These are phyloP conservation scores for Okamejei kenojei DNA, from an alignment of 2,797 vertebrate genomes.

Conservation along the genomic window DNA sequence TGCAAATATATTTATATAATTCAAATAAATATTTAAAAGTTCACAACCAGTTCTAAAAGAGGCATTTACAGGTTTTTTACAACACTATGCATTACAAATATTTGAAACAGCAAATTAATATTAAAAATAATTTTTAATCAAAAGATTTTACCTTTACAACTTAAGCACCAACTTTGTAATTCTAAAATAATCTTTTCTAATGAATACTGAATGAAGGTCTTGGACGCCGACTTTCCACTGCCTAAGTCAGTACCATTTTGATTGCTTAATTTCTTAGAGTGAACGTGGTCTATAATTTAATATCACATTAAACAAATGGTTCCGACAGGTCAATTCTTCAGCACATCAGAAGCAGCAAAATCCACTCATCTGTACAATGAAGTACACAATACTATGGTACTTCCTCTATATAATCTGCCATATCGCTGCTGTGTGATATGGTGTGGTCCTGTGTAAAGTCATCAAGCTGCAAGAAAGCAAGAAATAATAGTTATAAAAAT, in stretches of 20 bases:
- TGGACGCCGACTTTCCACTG: not conserved
- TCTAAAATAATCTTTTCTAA: not conserved
- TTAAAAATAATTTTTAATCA: constrained; percentile 34
- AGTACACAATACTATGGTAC: constrained; percentile 58
- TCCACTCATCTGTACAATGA: constrained; percentile 3
- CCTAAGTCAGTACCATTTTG: not conserved
- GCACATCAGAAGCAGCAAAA: constrained; percentile 1
- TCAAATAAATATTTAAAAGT: not conserved
- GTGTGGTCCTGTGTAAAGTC: constrained; percentile 79
- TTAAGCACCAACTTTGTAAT: not conserved
- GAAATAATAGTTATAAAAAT: not conserved
- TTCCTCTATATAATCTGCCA: constrained; percentile 82
- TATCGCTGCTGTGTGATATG: constrained; percentile 74
- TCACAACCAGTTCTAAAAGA: not conserved
- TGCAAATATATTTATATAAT: not conserved
- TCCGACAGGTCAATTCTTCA: not conserved
- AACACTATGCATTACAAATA: not conserved
- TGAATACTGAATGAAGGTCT: not conserved
- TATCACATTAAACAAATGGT: not conserved
- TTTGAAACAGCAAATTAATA: constrained; percentile 1
- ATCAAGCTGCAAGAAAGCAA: constrained; percentile 63
- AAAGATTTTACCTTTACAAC: constrained; percentile 23
- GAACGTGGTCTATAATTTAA: not conserved
- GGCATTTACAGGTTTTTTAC: not conserved
- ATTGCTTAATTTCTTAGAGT: constrained; percentile 4